A percentile compares a stretch with the other conserved stretches of the same genome.
These are phyloP conservation scores for Bembecia ichneumoniformis DNA, from an alignment of 2,888 invertebrate genomes.

Conservation along the genomic window DNA sequence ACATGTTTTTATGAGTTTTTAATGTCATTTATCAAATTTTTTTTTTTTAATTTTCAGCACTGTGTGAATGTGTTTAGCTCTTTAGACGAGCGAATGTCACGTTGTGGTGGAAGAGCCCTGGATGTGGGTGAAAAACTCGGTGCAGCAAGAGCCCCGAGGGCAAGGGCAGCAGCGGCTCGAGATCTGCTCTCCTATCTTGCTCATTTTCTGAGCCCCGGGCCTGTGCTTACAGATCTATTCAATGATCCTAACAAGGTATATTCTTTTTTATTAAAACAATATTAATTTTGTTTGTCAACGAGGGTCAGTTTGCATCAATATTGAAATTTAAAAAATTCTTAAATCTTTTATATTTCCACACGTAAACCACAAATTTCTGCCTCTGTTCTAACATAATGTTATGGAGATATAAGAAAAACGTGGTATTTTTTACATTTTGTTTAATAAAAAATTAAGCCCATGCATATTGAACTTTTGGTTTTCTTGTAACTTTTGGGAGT, in stretches of 20 bases:
- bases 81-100: conserved; percentile 95
- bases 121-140: conserved; percentile 99
- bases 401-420: not conserved
- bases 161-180: conserved; percentile 95
- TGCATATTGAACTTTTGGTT: too few species aligned
- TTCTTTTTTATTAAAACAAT: not conserved
- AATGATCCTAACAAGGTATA: conserved; percentile 85
- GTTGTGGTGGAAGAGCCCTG: conserved; percentile 96
- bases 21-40: not conserved
- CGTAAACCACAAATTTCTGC: not conserved
- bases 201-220: conserved; percentile 90
- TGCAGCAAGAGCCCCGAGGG: conserved; percentile 94
- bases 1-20: too few species aligned
- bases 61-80: conserved; percentile 92
- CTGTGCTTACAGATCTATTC: conserved; percentile 88
- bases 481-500: too few species aligned
- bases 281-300: too few species aligned
- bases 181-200: conserved; percentile 92
- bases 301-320: not conserved
- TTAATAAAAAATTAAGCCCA: too few species aligned
- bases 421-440: too few species aligned
- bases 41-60: conserved; percentile 70
- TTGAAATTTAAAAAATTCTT: not conserved
- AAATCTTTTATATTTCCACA: too few species aligned
- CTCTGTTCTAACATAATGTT: not conserved